These are phyloP conservation scores for Spondyliosoma cantharus DNA, from an alignment of 2,797 vertebrate species.

Conservation along the genomic window DNA sequence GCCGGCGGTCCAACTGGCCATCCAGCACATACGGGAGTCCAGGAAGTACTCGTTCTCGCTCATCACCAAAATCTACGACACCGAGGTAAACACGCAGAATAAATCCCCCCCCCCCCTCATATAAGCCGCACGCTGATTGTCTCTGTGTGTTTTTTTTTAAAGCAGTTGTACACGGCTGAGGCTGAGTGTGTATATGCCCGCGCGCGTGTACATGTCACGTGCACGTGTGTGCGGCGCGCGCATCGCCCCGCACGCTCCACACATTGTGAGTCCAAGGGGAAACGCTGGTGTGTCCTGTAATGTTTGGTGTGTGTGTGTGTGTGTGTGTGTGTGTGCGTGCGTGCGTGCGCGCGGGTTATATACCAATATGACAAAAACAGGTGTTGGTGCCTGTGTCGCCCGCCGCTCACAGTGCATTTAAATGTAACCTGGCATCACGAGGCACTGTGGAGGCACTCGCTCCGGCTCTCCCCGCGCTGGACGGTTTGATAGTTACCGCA, in stretches of 20 bases:
- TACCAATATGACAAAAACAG: constrained; percentile 11
- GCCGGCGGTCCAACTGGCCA: constrained; percentile 87
- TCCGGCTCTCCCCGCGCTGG: not conserved
- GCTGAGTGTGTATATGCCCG: constrained; percentile 9
- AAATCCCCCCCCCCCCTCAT: constrained; percentile 24
- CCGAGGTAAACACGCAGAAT: constrained; percentile 80
- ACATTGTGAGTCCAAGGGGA: constrained; percentile 65
- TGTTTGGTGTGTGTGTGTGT: constrained; percentile 47
- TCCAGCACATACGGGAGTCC: constrained; percentile 87
- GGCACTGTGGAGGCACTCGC: constrained; percentile 9
- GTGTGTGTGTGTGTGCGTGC: constrained; percentile 23
- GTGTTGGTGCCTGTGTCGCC: not conserved
- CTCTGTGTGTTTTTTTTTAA: constrained; percentile 32
- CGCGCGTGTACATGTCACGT: not conserved
- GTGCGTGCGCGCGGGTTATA: too few relatives aligned
- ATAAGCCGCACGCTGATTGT: constrained; percentile 30
- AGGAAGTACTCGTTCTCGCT: constrained; percentile 86
- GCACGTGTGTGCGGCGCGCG: constrained; percentile 33
- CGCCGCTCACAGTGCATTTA: constrained; percentile 13
- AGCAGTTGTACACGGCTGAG: constrained; percentile 30
- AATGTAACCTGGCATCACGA: constrained; percentile 31
- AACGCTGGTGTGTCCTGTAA: constrained; percentile 40
- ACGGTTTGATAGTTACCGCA: constrained; percentile 33
- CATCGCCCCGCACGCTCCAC: constrained; percentile 65
- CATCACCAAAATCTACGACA: constrained; percentile 90